Base-by-base conservation (phyloP, 1,140 invertebrate genomes). In the Periplaneta americana region DNA sequence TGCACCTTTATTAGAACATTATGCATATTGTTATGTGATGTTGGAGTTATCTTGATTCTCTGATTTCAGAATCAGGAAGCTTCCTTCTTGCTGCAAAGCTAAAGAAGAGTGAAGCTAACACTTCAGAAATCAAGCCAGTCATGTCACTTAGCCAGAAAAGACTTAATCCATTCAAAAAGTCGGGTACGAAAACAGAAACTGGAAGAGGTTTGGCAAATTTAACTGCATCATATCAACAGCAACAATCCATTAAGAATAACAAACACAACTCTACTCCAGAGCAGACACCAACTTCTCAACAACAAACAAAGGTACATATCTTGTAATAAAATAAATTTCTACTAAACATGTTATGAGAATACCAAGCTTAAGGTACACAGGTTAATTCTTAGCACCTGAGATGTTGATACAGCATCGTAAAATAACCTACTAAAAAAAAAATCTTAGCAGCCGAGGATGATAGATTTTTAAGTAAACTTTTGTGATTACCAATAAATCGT, bases 171-270 rank as follows among this genome's bases (percentile, higher is more conserved):
- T 66, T 28, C 57, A 35, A 28, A 78, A 76, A 34, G 57, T 39
- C 37, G 34, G 34, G 10, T 77, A 31, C 81, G 83, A 2, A 81
- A 80, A 57, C 82, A 84, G 22, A 82, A 87, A 79, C 86, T 87
- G 82, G 85, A 87, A 66, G 85, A 87, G 35, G 87, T 66, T 28
- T 66, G 48, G 48, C 22, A 66, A 66, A 66, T n/a, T n/a, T 66
- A n/a, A n/a, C 8, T 66, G 48, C 48, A n/a, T 66, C n/a, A 66
- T 66, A 9, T 66, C 22, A 22, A 66, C 48, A 66, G n/a, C 48
- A 66, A 8, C 5, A 28, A 13, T 66, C 48, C 22, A 28, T 8
- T 28, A 66, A 66, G 28, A n/a, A n/a, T n/a, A 66, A 28, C 22
- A 66, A 28, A 31, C n/a, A 33, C 5, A 33, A n/a, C 1, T 34